Evolutionary conservation across 2,113 vertebrate species (phyloP).

Genomic region (Mastomys coucha): DNA sequence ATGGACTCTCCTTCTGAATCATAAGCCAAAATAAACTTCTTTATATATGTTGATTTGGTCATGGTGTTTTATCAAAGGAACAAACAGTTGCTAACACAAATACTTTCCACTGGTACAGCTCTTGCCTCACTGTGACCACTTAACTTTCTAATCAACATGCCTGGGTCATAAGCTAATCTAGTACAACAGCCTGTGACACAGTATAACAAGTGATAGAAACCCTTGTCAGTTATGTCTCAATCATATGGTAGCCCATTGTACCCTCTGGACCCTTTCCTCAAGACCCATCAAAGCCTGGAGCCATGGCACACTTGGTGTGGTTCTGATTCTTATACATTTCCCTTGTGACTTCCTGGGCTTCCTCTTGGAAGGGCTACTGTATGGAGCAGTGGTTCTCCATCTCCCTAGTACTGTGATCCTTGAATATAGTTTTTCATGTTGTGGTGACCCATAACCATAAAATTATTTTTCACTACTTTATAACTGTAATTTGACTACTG

Average conservation of each 20-base stretch:
- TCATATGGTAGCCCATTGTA: not conserved
- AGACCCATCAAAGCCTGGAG: not conserved
- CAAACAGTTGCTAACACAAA: not conserved
- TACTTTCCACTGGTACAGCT: not conserved
- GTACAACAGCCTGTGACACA: not conserved
- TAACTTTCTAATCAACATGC: not conserved
- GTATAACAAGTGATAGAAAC: too few relatives aligned
- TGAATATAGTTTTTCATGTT: not conserved
- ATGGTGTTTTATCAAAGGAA: not conserved
- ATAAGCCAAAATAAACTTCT: not conserved
- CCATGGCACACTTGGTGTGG: not conserved
- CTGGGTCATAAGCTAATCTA: not conserved
- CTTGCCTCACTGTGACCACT: not conserved
- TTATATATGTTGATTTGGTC: not conserved
- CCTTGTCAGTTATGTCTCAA: not conserved
- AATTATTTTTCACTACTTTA: not conserved
- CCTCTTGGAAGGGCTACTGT: not conserved
- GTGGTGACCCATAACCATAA: not conserved
- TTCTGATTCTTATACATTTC: not conserved
- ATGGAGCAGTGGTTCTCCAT: not conserved
- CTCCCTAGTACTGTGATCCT: not conserved
- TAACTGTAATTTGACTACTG: not conserved
- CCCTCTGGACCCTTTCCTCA: not conserved
- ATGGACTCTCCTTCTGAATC: not conserved
- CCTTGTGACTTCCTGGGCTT: not conserved